Evolutionary conservation across 1,140 invertebrate genomes (phyloP), one percentile per base, ranked within the genome.

Genomic region (Leptestheria dahalacensis): DNA sequence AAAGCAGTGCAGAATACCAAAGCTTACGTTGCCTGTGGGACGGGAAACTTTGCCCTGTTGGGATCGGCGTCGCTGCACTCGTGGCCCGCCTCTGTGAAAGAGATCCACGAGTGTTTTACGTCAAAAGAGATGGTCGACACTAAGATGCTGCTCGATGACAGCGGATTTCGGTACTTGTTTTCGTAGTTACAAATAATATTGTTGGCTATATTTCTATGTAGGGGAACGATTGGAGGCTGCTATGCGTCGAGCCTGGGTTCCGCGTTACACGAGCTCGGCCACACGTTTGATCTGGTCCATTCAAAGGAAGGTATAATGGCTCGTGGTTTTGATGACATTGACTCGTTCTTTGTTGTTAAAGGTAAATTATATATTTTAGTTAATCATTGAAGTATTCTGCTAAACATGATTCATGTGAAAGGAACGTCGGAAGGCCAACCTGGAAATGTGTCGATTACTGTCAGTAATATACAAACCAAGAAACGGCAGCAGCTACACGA

Each of bases 261-360:
- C n/a, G 84, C 90, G 6, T 81, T 92, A 26, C 93, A 97, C 73
- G 93, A 97, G 75, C 71, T 97, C 48, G 91, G 90, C 12, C 93
- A 97, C 70, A 91, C 88, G 1, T 93, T 97, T 71, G 90, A 96
- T 73, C 78, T 97, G 33, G 91, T 89, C 0, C 92, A 97, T 70
- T 88, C 89, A 0, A 77, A 81, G 63, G 79, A 85, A 64, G 92
- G 93, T 6, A 88, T 97, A 50, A 97, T 97, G 93, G 88, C 88
- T 15, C 78, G 88, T 66, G 91, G 91, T 15, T 95, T 96, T 72
- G 90, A 95, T 72, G 85, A 92, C 64, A 68, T 78, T n/a, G 68
- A 81, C 86, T 49, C 84, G 83, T 74, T 79, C 79, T 66, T 85
- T 84, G 60, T 87, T 9, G 33, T 41, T 9, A 6, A 15, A 41